These are phyloP conservation scores for Drosophila nigricruria DNA, from an alignment of 2,888 invertebrate genomes.

Conservation along the genomic window DNA sequence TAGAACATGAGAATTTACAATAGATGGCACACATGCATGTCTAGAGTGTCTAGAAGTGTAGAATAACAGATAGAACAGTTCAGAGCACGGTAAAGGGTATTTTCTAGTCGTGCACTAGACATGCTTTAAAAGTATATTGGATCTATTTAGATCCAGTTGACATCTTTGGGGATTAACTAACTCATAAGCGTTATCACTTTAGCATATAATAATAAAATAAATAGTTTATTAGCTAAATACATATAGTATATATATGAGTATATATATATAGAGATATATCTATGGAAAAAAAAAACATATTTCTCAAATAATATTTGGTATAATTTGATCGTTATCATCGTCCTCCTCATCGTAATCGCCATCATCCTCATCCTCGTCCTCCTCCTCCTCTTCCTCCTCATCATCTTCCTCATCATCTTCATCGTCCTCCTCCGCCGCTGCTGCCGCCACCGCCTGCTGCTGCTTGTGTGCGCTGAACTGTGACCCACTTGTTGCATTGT, in stretches of 20 bases:
- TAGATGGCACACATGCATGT: no score
- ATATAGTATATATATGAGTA: not conserved
- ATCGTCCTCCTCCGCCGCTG: constrained; percentile 21
- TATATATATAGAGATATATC: constrained; percentile 7
- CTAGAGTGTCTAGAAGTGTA: no score
- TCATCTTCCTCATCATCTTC: constrained; percentile 58
- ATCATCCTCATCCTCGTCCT: constrained; percentile 54
- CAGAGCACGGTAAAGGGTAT: no score
- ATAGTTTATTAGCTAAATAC: constrained; percentile 34
- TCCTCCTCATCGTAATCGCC: constrained; percentile 73
- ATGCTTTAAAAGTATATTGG: not conserved
- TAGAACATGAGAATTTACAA: no score
- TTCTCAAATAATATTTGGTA: constrained; percentile 75
- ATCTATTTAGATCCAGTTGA: not conserved
- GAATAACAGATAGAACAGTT: no score
- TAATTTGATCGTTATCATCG: constrained; percentile 74
- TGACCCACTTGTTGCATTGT: constrained; percentile 29
- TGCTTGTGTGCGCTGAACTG: constrained; percentile 35
- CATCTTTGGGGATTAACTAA: not conserved
- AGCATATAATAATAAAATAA: constrained; percentile 18
- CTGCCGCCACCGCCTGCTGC: constrained; percentile 10
- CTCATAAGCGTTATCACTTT: no score
- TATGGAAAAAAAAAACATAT: constrained; percentile 21
- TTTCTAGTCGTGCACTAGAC: no score
- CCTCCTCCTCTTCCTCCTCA: constrained; percentile 56